Evolutionary conservation across 2,113 vertebrate genomes (phyloP).

Genomic region (Rhinopomastus cyanomelas): DNA sequence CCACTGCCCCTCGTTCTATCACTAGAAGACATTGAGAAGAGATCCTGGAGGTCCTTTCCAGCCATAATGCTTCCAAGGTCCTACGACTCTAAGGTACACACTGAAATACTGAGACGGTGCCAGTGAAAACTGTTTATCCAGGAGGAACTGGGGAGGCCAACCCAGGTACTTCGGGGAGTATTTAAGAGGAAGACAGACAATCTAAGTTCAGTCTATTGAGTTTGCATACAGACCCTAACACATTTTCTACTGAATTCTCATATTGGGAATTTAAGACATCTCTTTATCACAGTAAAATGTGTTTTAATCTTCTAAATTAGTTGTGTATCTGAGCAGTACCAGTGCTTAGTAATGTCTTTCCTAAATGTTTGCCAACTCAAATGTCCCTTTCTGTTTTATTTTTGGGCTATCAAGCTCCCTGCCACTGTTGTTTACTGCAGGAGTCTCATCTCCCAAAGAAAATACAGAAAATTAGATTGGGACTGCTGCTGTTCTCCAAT

Average conservation of each 20-base stretch:
- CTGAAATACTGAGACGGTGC: neutral
- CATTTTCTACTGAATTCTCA: neutral
- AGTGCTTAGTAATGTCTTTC: constrained; percentile 3
- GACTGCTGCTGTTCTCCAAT: neutral
- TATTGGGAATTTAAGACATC: neutral
- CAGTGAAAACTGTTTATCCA: neutral
- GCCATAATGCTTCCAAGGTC: no score
- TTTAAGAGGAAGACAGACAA: neutral
- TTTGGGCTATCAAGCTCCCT: neutral
- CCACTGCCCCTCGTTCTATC: no score
- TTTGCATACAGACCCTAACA: neutral
- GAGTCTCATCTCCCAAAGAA: neutral
- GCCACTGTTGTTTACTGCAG: neutral
- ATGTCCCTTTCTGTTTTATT: constrained; percentile 16
- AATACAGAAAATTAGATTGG: neutral
- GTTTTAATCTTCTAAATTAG: constrained; percentile 13
- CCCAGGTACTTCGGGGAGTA: neutral
- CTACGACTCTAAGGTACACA: neutral
- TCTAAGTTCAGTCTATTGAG: neutral
- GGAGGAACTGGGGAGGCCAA: neutral
- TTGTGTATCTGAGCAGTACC: neutral
- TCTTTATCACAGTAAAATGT: neutral
- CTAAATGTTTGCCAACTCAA: constrained; percentile 1
- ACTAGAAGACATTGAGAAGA: no score
- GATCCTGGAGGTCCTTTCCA: no score